These are phyloP conservation scores for Pandion haliaetus DNA, from an alignment of 2,113 vertebrate species.

Conservation along the genomic window DNA sequence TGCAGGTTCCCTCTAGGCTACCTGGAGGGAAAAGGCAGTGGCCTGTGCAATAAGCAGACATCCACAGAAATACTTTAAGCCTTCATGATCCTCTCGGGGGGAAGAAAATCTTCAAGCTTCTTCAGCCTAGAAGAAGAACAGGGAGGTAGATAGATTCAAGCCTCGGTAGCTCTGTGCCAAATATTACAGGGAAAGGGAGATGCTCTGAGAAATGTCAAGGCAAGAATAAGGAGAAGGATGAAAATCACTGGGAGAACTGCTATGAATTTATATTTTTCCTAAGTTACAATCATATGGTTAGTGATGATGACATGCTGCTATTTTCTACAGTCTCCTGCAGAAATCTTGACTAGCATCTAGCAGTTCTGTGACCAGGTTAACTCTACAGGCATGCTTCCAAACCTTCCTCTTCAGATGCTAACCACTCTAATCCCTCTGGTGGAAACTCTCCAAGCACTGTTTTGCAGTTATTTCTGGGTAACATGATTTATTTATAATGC, in stretches of 20 bases:
- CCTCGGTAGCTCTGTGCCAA: background rate
- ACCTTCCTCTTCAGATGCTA: background rate
- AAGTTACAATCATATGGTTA: background rate
- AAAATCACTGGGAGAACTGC: background rate
- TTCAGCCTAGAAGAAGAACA: background rate
- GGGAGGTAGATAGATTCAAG: background rate
- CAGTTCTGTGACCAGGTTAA: background rate
- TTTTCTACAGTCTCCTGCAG: background rate
- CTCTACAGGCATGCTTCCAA: background rate
- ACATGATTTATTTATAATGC: background rate
- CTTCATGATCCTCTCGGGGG: background rate
- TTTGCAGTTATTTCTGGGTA: background rate
- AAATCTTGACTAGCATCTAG: background rate
- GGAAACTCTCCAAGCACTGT: background rate
- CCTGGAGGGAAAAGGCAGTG: slow-evolving; percentile 26
- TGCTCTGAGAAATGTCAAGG: background rate
- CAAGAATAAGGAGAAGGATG: background rate
- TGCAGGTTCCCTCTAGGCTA: slow-evolving; percentile 20
- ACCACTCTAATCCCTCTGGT: background rate
- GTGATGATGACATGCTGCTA: background rate
- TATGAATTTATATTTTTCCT: background rate
- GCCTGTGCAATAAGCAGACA: slow-evolving; percentile 2
- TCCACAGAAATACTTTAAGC: background rate
- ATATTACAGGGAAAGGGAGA: background rate
- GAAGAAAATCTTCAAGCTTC: slow-evolving; percentile 3